phyloP scores from a whole-genome alignment of 2,888 invertebrate genomes.

The Trissolcus japonicus region DNA sequence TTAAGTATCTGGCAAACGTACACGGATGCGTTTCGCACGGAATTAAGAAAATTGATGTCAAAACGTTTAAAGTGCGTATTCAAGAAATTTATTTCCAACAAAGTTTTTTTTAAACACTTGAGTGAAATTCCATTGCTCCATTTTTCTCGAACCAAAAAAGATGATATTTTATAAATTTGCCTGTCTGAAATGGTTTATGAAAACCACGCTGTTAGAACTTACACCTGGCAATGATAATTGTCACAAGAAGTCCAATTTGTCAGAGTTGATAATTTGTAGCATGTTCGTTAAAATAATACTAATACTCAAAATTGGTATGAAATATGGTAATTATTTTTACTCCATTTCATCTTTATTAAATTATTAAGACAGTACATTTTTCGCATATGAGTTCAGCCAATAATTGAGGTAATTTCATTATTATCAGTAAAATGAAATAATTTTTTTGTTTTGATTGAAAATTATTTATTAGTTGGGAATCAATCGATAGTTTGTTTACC shows the following conservation, averaged over 20 bases:
- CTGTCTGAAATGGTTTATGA: neutral
- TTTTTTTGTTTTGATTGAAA: neutral
- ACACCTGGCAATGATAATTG: constrained; percentile 5
- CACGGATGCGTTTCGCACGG: constrained; percentile 33
- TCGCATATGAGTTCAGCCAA: too few relatives aligned
- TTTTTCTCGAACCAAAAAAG: neutral
- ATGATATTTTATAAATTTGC: neutral
- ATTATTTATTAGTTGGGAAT: neutral
- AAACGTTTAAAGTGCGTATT: constrained; percentile 14
- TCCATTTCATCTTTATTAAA: neutral
- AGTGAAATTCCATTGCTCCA: too few relatives aligned
- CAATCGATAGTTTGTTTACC: constrained; percentile 77
- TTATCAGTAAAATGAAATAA: neutral
- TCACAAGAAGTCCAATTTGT: constrained; percentile 6
- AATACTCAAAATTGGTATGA: constrained; percentile 18
- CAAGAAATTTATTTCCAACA: constrained; percentile 17
- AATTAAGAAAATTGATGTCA: constrained; percentile 40
- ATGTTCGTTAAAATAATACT: constrained; percentile 16
- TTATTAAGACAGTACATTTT: too few relatives aligned
- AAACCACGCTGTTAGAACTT: neutral
- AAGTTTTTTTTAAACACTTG: neutral
- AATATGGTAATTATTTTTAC: constrained; percentile 13
- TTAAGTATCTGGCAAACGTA: constrained; percentile 39
- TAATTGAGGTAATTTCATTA: too few relatives aligned
- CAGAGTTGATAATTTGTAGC: constrained; percentile 20